Evolutionary conservation across 2,888 invertebrate species (phyloP).

Genomic region (Myopa testacea): DNA sequence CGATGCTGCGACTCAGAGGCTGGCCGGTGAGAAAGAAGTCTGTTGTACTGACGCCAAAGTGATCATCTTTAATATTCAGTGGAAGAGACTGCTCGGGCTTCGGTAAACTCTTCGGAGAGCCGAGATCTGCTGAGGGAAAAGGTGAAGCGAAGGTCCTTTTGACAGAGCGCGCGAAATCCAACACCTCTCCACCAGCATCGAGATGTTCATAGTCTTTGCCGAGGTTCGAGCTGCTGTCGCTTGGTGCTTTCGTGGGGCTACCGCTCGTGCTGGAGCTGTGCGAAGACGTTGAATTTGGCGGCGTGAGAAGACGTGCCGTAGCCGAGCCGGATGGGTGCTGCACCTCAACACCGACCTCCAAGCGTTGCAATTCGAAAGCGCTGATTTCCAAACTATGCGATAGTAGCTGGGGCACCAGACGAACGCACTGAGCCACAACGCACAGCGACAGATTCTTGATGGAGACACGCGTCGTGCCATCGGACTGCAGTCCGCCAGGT

Average conservation of each 20-base stretch:
- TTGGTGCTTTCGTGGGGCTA: conserved; percentile 51
- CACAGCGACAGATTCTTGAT: conserved; percentile 88
- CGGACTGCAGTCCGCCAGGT: conserved; percentile 74
- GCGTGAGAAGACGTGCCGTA: background rate
- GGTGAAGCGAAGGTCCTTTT: conserved; percentile 30
- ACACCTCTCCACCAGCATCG: conserved; percentile 47
- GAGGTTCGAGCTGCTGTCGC: conserved; percentile 56
- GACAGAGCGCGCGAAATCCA: conserved; percentile 6
- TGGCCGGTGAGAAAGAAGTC: conserved; percentile 53
- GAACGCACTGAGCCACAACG: conserved; percentile 81
- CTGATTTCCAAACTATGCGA: conserved; percentile 75
- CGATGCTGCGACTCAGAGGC: conserved; percentile 61
- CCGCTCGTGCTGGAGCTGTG: conserved; percentile 45
- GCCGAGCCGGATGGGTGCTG: conserved; percentile 40
- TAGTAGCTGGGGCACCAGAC: conserved; percentile 80
- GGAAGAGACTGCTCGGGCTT: conserved; percentile 57
- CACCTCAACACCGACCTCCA: conserved; percentile 33
- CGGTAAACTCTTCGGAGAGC: conserved; percentile 61
- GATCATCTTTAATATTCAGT: conserved; percentile 75
- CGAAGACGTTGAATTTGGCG: conserved; percentile 1
- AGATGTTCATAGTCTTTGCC: conserved; percentile 55
- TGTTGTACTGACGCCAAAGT: conserved; percentile 72
- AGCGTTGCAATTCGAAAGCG: conserved; percentile 58
- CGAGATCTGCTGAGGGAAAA: conserved; percentile 48
- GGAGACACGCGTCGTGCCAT: conserved; percentile 85